Base-by-base conservation (phyloP, 1,140 invertebrate genomes). In the Chionoecetes opilio region DNA sequence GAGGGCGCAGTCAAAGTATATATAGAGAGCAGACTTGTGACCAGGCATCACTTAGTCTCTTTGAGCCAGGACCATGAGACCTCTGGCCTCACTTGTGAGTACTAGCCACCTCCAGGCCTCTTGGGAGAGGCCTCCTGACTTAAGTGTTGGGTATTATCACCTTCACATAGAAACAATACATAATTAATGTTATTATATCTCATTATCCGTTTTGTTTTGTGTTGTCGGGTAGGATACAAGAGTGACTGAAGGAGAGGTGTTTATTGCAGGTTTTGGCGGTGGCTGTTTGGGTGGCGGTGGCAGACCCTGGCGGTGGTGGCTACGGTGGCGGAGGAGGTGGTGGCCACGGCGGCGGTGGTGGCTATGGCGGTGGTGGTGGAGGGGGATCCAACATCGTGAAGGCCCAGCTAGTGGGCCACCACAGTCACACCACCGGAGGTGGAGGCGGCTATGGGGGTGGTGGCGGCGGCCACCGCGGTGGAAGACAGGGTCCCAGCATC, bases 351-450 rank as follows among this genome's bases (percentile, higher is more conserved):
- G 89, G 38, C 8, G 26, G 46, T 32, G 89, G 46, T 75, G 89
- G 89, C 31, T 0, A n/a, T 2, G 5, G 11, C 34, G 41, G 46
- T 11, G 31, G 89, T 34, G 26, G 46, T 26, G 41, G 89, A 11
- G 9, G 31, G 5, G 31, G n/a, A 34, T 6, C 37, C 32, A 75
- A 53, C 34, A 91, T 91, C 17, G 46, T 91, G 3, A 31, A 21
- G 17, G 89, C 89, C 46, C 89, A 91, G 46, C 89, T 91, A 21
- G 89, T 91, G 32, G 89, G 89, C 31, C 29, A 38, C n/a, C 89
- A 91, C 89, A 75, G 26, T 32, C 32, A 21, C 31, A 91, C 89
- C 35, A 91, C 89, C 35, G 89, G 89, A 31, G 89, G 89, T 11
- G 29, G 46, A 0, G 89, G 53, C 11, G 9, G 31, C 21, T n/a